Evolutionary conservation across 30 jellyfish, hydroid and myxozoan species (phyloP), one percentile per base, ranked within the genome.

Genomic region (Nemopilema nomurai): DNA sequence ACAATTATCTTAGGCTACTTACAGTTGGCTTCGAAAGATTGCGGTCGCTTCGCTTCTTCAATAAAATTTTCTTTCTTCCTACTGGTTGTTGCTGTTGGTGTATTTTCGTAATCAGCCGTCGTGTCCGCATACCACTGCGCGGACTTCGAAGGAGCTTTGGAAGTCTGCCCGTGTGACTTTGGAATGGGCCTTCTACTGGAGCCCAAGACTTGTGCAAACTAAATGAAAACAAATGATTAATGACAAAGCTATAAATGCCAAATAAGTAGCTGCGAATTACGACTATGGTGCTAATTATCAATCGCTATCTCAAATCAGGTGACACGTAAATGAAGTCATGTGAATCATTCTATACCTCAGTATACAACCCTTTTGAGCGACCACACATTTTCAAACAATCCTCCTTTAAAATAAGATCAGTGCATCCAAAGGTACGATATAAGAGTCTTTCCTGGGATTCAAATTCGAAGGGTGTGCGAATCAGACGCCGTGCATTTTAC

Each of bases 181-280:
- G 93, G 31, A 9, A 62, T 16, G 69, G 30, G 68, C 22, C 69
- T 52, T 49, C 41, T 71, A 16, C 96, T 82, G 25, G 90, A 79
- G 52, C 96, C 96, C 41, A 87, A 85, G 19, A 26, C 96, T 0
- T 87, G 89, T 17, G 96, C 96, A 87, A 87, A 87, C 96, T 87
- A 32, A 23, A 41, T 41, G 13, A 22, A 69, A 28, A 50, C 32
- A 62, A 66, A 27, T 1, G 80, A 9, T 8, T 22, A 76, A 33
- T 9, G 9, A 50, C 4, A 1, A 3, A 41, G 13, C 13, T 13
- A 13, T 3, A 41, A 41, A 41, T 13, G 13, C 57, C 57, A 41
- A 41, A 41, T 13, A 41, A 6, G 57, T 41, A 13, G 13, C 6
- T 41, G 57, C 57, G 6, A 41, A 41, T 3, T 41, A 41, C n/a